phyloP scores from a whole-genome alignment of 2,888 invertebrate genomes.

The Philhelius pedissequus region DNA sequence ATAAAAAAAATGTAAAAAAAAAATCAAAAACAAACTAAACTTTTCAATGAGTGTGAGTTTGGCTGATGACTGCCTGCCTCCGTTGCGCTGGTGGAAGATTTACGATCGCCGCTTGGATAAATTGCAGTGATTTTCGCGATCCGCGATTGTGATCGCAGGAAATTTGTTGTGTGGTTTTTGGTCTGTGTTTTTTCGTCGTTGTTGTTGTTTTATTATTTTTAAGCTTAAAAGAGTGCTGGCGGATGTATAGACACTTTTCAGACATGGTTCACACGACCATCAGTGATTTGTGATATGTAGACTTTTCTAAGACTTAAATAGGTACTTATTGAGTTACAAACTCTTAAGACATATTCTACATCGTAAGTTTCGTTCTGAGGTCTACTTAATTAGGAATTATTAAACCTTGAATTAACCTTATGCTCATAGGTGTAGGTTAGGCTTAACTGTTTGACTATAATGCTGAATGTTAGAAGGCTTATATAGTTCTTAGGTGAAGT shows the following conservation, averaged over 20 bases:
- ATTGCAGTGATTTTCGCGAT: conserved; percentile 68
- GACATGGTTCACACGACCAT: conserved; percentile 54
- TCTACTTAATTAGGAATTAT: too few species aligned
- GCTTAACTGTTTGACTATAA: too few species aligned
- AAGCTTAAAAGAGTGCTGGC: conserved; percentile 14
- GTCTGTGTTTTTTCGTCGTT: conserved; percentile 25
- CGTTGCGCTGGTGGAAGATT: conserved; percentile 60
- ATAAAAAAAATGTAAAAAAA: neutral
- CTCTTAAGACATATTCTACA: neutral
- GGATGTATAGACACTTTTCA: conserved; percentile 46
- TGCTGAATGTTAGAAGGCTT: too few species aligned
- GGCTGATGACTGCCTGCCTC: conserved; percentile 64
- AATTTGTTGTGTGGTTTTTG: conserved; percentile 62
- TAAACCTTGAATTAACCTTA: too few species aligned
- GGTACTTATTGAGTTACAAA: neutral
- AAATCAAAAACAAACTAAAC: conserved; percentile 7
- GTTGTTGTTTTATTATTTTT: conserved; percentile 13
- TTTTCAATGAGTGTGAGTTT: conserved; percentile 65
- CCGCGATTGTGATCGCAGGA: conserved; percentile 67
- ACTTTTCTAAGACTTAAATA: neutral
- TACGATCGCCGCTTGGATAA: conserved; percentile 67
- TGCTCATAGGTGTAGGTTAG: too few species aligned
- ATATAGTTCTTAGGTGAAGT: too few species aligned
- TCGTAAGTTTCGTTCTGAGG: too few species aligned
- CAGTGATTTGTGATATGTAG: conserved; percentile 1